Evolutionary conservation across 2,113 vertebrate genomes (phyloP), one percentile per base, ranked within the genome.

Genomic region (Psophia crepitans): DNA sequence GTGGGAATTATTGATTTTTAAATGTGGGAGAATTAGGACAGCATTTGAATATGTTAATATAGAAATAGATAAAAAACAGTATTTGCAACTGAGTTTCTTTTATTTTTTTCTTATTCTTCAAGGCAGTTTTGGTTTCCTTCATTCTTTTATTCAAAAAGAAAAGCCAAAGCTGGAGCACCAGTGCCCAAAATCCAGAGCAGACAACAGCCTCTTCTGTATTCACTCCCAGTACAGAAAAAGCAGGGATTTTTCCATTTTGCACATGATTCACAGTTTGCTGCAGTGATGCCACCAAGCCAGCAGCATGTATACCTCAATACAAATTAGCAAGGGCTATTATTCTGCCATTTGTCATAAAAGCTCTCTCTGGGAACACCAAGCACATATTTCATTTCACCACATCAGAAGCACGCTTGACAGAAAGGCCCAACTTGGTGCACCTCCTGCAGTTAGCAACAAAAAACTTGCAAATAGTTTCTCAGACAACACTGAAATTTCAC

Each of bases 241-340:
- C 32, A 66, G 46, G 37, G 46, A 48, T 63, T 93, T 97, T 96
- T 85, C 92, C 37, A 65, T 61, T 91, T 88, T 93, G 32, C 49
- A 56, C 28, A 90, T 64, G 18, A 73, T 81, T 90, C 63, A 68
- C 14, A 35, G 54, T 95, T 94, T 93, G 30, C 68, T 89, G 60
- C 91, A 92, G 84, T 35, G 41, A 54, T 75, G 57, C 28, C 37
- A 65, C 56, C 63, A 87, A 92, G 57, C 75, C 80, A 94, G 73
- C 56, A 81, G 37, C 2, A 2, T 41, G n/a, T 78, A 81, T 41
- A 93, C 56, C 35, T 93, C 68, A 91, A 33, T 30, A 48, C 58
- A 94, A 90, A 88, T 93, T 96, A 96, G 33, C 41, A 82, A 46
- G 37, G n/a, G 27, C 49, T 66, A 16, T 71, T 88, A 87, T 94